Evolutionary conservation across 2,797 vertebrate genomes (phyloP).

Genomic region (Lycodopsis pacificus): DNA sequence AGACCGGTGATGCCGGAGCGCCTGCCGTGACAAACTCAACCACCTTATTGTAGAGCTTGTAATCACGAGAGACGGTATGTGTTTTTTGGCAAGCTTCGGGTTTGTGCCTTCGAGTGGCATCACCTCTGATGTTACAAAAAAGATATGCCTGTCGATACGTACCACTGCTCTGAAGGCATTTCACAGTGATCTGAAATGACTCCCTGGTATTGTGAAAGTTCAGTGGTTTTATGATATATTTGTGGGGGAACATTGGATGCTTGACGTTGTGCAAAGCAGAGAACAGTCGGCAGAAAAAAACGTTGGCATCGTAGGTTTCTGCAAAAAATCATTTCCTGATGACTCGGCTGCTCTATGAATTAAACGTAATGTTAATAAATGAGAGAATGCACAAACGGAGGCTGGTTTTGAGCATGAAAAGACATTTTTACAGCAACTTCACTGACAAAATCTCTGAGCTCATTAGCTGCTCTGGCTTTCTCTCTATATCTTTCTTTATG

Average conservation of each 20-base stretch:
- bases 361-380: not conserved
- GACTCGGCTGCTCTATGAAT: not conserved
- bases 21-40: constrained; percentile 9
- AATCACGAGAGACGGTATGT: constrained; percentile 7
- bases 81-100: constrained; percentile 3
- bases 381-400: not conserved
- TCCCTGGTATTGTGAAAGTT: too few species aligned
- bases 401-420: not conserved
- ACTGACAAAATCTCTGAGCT: constrained; percentile 8
- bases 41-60: constrained; percentile 6
- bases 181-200: not conserved
- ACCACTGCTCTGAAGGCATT: not conserved
- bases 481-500: constrained; percentile 22
- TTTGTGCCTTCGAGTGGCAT: constrained; percentile 14
- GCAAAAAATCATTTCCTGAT: not conserved
- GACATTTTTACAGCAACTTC: not conserved
- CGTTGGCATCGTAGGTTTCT: too few species aligned
- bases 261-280: not conserved
- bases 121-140: not conserved
- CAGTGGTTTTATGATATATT: too few species aligned
- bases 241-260: too few species aligned
- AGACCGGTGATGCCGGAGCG: constrained; percentile 17
- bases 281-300: not conserved
- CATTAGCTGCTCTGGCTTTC: constrained; percentile 9
- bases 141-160: constrained; percentile 4